phyloP scores from a whole-genome alignment of 2,888 invertebrate genomes.

The Lumbricus terrestris region DNA sequence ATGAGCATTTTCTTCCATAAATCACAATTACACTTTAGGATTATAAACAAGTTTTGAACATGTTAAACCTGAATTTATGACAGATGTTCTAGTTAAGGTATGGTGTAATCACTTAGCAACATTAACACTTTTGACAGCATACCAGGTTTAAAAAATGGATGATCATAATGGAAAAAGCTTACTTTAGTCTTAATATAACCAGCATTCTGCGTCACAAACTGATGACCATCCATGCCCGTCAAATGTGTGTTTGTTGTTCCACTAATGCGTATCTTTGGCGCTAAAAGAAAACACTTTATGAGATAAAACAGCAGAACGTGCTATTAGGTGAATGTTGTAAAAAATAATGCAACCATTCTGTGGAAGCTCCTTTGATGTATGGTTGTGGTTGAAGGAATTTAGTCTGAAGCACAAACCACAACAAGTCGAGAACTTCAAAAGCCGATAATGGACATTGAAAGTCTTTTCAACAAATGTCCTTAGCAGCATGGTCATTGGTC shows the following conservation, averaged over 20 bases:
- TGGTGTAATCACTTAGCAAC: too few relatives aligned
- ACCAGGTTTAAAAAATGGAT: background rate
- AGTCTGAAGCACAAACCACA: too few relatives aligned
- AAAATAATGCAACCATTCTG: background rate
- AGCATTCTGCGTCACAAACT: background rate
- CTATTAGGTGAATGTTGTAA: background rate
- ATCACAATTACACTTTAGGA: too few relatives aligned
- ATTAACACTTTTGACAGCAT: background rate
- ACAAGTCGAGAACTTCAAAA: too few relatives aligned
- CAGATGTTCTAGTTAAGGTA: too few relatives aligned
- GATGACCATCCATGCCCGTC: background rate
- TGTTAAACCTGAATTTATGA: background rate
- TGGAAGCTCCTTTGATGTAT: too few relatives aligned
- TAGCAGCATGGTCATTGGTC: too few relatives aligned
- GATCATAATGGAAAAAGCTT: background rate
- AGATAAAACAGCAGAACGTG: background rate
- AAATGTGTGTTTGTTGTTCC: background rate
- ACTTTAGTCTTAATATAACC: background rate
- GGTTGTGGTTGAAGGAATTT: too few relatives aligned
- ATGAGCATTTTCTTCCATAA: too few relatives aligned
- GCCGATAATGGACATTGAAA: too few relatives aligned
- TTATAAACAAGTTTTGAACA: too few relatives aligned
- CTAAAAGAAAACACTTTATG: background rate
- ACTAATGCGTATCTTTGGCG: background rate
- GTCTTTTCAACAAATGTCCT: too few relatives aligned